Evolutionary conservation across 2,797 vertebrate species (phyloP).

Genomic region (Hippopotamyrus pictus): DNA sequence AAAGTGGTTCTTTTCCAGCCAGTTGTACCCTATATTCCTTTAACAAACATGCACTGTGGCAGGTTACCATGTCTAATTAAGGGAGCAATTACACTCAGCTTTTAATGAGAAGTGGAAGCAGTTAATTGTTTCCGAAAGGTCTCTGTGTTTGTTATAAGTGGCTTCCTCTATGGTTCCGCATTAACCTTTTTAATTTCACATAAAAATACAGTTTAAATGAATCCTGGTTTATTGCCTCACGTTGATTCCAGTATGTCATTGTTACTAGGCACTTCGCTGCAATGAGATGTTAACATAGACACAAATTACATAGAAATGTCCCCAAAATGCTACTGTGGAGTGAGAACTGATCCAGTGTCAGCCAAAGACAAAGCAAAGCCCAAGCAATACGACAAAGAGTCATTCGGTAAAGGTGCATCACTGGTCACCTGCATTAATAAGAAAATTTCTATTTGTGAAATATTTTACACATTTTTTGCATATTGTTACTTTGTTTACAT

Average conservation of each 20-base stretch:
- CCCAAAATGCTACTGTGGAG: neutral
- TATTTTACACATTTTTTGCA: neutral
- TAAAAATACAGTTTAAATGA: slow-evolving; percentile 28
- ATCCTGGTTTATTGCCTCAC: neutral
- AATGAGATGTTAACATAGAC: neutral
- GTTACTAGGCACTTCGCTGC: neutral
- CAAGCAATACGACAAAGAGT: neutral
- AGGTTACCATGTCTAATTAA: slow-evolving; percentile 32
- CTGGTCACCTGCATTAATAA: neutral
- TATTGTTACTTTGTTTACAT: neutral
- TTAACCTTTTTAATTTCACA: slow-evolving; percentile 29
- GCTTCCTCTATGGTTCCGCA: slow-evolving; percentile 23
- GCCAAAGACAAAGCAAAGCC: neutral
- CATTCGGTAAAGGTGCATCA: neutral
- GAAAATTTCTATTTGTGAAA: neutral
- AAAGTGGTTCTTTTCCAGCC: slow-evolving; percentile 17
- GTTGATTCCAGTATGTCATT: slow-evolving; percentile 7
- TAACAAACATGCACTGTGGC: slow-evolving; percentile 23
- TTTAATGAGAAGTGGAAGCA: slow-evolving; percentile 36
- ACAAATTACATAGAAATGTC: neutral
- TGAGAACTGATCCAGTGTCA: neutral
- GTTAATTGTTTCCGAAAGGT: slow-evolving; percentile 34
- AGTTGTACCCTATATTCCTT: slow-evolving; percentile 23
- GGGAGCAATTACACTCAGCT: slow-evolving; percentile 35
- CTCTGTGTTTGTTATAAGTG: slow-evolving; percentile 35